Percentiles rank a stretch among this genome's conserved stretches.
Evolutionary conservation across 2,113 vertebrate genomes (phyloP).

Genomic region (Clarias batrachus): DNA sequence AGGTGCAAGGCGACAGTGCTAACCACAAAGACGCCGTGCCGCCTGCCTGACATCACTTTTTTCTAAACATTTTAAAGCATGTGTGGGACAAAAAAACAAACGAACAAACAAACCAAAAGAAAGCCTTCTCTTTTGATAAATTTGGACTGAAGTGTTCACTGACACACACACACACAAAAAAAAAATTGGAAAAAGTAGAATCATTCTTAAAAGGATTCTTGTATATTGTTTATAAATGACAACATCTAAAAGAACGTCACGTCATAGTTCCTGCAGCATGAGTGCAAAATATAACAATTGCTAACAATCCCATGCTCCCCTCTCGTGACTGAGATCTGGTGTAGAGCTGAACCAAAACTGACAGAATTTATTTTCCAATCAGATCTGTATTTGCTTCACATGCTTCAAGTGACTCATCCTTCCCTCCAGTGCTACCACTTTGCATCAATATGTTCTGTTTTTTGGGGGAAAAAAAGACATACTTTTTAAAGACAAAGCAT

Average conservation of each 20-base stretch:
- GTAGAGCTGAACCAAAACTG: neutral
- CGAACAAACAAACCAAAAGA: neutral
- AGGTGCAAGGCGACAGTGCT: too few relatives aligned
- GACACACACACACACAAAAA: neutral
- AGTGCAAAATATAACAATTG: neutral
- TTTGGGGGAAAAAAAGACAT: constrained; percentile 24
- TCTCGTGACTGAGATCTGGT: neutral
- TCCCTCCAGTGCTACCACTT: constrained; percentile 17
- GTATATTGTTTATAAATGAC: neutral
- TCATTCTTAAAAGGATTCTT: neutral
- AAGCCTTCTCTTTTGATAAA: neutral
- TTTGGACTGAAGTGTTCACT: neutral
- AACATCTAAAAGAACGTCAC: neutral
- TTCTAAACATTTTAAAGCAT: too few relatives aligned
- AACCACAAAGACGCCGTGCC: too few relatives aligned
- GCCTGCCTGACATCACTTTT: too few relatives aligned
- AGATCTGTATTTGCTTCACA: neutral
- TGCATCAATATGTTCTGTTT: constrained; percentile 31
- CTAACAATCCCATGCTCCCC: neutral
- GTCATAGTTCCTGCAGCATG: neutral
- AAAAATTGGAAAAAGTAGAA: neutral
- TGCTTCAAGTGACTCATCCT: constrained; percentile 31
- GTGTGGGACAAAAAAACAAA: neutral
- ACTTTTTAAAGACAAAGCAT: constrained; percentile 8
- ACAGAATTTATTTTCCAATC: neutral